Percentiles rank a stretch among this genome's conserved stretches.
These are phyloP conservation scores for Mythimna pallens DNA, from an alignment of 2,888 invertebrate genomes.

Conservation along the genomic window DNA sequence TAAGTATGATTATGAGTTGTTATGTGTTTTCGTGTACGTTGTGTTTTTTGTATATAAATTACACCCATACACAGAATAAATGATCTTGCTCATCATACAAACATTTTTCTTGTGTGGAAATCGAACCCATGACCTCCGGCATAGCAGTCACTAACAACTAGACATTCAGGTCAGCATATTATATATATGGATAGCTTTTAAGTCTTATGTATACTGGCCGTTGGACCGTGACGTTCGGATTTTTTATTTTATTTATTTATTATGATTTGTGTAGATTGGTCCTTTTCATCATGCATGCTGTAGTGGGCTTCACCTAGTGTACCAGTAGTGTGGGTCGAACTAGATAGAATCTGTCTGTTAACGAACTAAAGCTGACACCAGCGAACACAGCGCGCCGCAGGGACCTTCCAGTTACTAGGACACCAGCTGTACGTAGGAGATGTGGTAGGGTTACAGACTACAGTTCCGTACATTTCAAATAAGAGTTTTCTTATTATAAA, in stretches of 20 bases:
- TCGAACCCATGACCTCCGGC: no score
- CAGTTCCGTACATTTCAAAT: neutral
- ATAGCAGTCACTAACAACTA: no score
- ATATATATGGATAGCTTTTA: neutral
- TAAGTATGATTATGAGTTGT: no score
- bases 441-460: neutral
- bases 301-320: neutral
- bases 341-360: constrained; percentile 6
- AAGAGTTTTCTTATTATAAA: no score
- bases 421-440: neutral
- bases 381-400: neutral
- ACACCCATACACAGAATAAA: no score
- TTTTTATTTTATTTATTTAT: neutral
- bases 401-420: neutral
- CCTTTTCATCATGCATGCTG: neutral
- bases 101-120: no score
- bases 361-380: constrained; percentile 23
- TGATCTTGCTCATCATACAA: no score
- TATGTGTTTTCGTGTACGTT: no score
- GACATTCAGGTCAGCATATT: no score
- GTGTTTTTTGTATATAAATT: no score
- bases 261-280: neutral
- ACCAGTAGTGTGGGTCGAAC: neutral
- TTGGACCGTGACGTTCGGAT: no score
- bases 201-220: neutral